Evolutionary conservation across 2,113 vertebrate genomes (phyloP).

Genomic region (Seriola quinqueradiata): DNA sequence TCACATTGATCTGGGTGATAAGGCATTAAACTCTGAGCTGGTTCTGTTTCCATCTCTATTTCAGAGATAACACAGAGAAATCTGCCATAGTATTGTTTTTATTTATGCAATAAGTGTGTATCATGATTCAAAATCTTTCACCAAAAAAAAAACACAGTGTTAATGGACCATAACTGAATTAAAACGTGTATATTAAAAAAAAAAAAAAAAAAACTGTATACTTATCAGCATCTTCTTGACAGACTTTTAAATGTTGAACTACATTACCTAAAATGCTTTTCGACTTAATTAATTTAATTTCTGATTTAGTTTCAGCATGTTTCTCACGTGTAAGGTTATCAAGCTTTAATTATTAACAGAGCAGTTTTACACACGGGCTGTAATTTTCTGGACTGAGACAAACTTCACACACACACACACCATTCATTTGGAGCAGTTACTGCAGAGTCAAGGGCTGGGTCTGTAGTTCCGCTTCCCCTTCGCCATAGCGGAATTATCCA

Average conservation of each 20-base stretch:
- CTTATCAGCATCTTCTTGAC: neutral
- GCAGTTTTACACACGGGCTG: neutral
- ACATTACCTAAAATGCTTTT: constrained; percentile 50
- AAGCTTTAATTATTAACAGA: fast-evolving
- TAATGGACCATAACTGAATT: neutral
- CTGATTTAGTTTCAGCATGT: neutral
- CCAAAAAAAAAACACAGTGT: neutral
- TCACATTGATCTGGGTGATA: neutral
- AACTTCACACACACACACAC: constrained; percentile 23
- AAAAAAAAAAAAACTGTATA: too few relatives aligned
- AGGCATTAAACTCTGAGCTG: neutral
- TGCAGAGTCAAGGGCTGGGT: constrained; percentile 76
- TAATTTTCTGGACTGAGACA: neutral
- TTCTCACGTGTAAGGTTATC: neutral
- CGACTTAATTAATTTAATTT: neutral
- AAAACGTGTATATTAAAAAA: too few relatives aligned
- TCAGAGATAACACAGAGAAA: neutral
- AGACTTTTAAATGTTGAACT: neutral
- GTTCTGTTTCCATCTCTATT: neutral
- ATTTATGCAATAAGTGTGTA: neutral
- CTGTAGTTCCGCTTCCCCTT: constrained; percentile 83
- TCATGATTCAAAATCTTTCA: neutral
- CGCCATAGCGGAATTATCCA: constrained; percentile 78
- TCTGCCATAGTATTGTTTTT: neutral
- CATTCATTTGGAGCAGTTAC: constrained; percentile 42